Percentiles rank a stretch among this genome's conserved stretches.
Evolutionary conservation across 1,140 invertebrate species (phyloP).

Genomic region (Listronotus bonariensis): DNA sequence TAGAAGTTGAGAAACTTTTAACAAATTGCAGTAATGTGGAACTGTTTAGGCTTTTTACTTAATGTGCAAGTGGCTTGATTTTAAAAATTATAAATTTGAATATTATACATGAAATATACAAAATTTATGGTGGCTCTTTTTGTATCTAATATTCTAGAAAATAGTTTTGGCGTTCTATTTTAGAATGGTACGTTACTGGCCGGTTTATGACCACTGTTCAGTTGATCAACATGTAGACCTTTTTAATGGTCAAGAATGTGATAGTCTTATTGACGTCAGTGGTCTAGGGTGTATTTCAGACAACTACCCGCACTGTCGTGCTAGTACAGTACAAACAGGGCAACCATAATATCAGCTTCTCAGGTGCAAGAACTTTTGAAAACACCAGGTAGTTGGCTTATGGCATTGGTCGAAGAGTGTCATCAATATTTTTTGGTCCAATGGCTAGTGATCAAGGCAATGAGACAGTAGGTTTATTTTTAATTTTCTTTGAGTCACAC

Average conservation of each 20-base stretch:
- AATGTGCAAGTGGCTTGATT: too few species aligned
- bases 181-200: slow-evolving; percentile 74
- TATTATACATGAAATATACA: too few species aligned
- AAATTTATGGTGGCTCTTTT: too few species aligned
- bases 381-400: slow-evolving; percentile 82
- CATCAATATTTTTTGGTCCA: slow-evolving; percentile 85
- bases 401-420: slow-evolving; percentile 82
- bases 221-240: slow-evolving; percentile 81
- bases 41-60: too few species aligned
- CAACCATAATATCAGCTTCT: slow-evolving; percentile 68
- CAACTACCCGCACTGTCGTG: slow-evolving; percentile 87
- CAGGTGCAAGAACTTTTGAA: slow-evolving; percentile 74
- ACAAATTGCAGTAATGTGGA: too few species aligned
- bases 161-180: slow-evolving; percentile 1
- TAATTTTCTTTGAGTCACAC: neutral
- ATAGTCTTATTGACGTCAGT: slow-evolving; percentile 71
- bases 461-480: slow-evolving; percentile 69
- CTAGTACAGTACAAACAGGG: slow-evolving; percentile 68
- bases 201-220: slow-evolving; percentile 85
- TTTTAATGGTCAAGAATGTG: slow-evolving; percentile 85
- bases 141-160: too few species aligned
- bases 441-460: slow-evolving; percentile 69
- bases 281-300: slow-evolving; percentile 80
- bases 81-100: too few species aligned
- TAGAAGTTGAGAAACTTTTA: too few species aligned